Evolutionary conservation across 2,888 invertebrate genomes (phyloP).

Genomic region (Acronicta alni): DNA sequence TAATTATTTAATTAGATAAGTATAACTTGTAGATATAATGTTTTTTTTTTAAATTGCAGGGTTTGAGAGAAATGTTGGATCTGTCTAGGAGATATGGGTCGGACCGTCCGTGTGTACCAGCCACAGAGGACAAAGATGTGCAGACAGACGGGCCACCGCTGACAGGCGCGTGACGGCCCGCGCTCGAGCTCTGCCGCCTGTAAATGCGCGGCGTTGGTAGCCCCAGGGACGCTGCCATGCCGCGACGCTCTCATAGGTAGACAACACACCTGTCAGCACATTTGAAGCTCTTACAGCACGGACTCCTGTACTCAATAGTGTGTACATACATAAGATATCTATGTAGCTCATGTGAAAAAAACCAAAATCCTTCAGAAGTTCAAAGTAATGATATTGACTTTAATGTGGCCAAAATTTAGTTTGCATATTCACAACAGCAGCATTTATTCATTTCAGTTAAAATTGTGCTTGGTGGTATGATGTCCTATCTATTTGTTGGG

Average conservation of each 20-base stretch:
- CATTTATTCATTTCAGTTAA: constrained; percentile 12
- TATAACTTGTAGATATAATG: too few relatives aligned
- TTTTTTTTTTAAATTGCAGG: constrained; percentile 79
- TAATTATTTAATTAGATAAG: too few relatives aligned
- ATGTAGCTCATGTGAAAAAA: constrained; percentile 51
- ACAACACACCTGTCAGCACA: constrained; percentile 68
- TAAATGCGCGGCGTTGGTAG: constrained; percentile 56
- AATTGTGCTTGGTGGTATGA: constrained; percentile 19
- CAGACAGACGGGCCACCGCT: constrained; percentile 91
- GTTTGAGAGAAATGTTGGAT: constrained; percentile 95
- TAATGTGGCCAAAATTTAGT: constrained; percentile 22
- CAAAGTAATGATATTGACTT: constrained; percentile 40
- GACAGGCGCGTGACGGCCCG: constrained; percentile 82
- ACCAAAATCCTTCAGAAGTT: constrained; percentile 48
- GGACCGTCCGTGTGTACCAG: constrained; percentile 80
- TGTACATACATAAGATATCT: constrained; percentile 52
- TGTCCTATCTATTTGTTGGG: constrained; percentile 30
- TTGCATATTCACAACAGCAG: constrained; percentile 14
- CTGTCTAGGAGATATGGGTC: constrained; percentile 94
- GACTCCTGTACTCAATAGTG: constrained; percentile 55
- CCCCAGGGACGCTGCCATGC: constrained; percentile 42
- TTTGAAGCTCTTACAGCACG: constrained; percentile 56
- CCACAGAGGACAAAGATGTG: constrained; percentile 93
- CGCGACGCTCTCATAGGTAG: constrained; percentile 58
- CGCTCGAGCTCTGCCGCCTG: constrained; percentile 69